phyloP scores from a whole-genome alignment of 92 coral and sea anemone species.

The Meandrina meandrites region DNA sequence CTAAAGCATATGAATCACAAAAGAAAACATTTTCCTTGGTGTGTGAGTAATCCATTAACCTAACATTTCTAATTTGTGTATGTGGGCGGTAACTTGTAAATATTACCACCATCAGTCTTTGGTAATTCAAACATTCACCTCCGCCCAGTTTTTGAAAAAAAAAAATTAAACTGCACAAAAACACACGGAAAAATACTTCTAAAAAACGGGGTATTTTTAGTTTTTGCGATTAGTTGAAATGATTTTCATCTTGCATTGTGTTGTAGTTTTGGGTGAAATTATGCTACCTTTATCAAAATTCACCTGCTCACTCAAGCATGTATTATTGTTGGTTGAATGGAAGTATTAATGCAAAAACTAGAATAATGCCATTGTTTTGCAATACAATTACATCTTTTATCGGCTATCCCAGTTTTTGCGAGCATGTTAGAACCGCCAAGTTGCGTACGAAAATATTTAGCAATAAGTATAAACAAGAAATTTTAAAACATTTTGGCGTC shows the following conservation, averaged over 20 bases:
- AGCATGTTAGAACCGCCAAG: background rate
- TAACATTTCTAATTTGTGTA: background rate
- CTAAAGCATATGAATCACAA: background rate
- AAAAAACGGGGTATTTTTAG: background rate
- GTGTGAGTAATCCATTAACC: background rate
- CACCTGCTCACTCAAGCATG: background rate
- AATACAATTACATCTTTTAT: background rate
- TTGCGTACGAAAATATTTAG: background rate
- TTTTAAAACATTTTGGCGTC: background rate
- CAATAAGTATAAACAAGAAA: background rate
- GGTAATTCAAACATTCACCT: background rate
- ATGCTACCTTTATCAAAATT: too few species aligned
- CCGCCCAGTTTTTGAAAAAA: background rate
- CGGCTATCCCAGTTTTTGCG: background rate
- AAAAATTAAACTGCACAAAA: background rate
- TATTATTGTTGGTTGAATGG: background rate
- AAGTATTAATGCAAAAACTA: background rate
- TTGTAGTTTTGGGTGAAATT: background rate
- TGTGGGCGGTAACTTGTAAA: background rate
- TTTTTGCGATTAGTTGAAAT: background rate
- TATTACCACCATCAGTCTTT: background rate
- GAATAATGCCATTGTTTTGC: constrained; percentile 3
- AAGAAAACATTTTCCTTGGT: background rate
- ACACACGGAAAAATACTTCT: background rate
- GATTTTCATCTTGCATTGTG: background rate